Percentiles rank a stretch among this genome's conserved stretches.
These are phyloP conservation scores for Anguilla megastoma DNA, from an alignment of 2,797 vertebrate species.

Conservation along the genomic window DNA sequence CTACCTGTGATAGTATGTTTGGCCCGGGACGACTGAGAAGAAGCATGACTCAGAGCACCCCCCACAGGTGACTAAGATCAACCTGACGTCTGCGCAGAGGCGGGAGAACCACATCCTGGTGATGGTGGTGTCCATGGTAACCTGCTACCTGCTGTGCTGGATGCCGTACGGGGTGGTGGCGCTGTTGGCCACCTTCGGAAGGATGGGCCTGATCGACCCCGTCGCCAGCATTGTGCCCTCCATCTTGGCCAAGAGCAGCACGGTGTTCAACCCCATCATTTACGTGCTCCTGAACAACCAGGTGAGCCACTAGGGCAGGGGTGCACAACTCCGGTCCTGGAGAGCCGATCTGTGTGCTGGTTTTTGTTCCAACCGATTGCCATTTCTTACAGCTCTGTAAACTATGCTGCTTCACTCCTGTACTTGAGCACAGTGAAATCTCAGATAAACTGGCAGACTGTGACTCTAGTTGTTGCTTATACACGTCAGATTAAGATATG, in stretches of 20 bases:
- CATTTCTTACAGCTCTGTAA: too few relatives aligned
- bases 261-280: constrained; percentile 57
- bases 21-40: not conserved
- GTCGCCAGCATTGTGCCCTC: constrained; percentile 56
- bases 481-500: too few relatives aligned
- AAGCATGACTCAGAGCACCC: constrained; percentile 13
- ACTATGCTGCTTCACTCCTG: too few relatives aligned
- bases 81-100: constrained; percentile 64
- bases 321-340: too few relatives aligned
- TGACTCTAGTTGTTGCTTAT: too few relatives aligned
- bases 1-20: not conserved
- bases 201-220: constrained; percentile 53
- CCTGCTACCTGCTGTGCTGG: constrained; percentile 82
- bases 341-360: too few relatives aligned
- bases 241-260: constrained; percentile 60
- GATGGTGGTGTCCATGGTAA: constrained; percentile 77
- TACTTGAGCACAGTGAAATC: too few relatives aligned
- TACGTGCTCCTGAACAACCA: constrained; percentile 60
- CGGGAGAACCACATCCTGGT: constrained; percentile 69
- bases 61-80: constrained; percentile 64
- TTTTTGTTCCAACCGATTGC: too few relatives aligned
- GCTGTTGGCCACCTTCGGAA: constrained; percentile 70
- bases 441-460: too few relatives aligned
- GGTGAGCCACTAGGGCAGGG: constrained; percentile 39
- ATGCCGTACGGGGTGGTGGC: constrained; percentile 76